Base-by-base conservation (phyloP, 2,797 vertebrate species). In the Coreius guichenoti region DNA sequence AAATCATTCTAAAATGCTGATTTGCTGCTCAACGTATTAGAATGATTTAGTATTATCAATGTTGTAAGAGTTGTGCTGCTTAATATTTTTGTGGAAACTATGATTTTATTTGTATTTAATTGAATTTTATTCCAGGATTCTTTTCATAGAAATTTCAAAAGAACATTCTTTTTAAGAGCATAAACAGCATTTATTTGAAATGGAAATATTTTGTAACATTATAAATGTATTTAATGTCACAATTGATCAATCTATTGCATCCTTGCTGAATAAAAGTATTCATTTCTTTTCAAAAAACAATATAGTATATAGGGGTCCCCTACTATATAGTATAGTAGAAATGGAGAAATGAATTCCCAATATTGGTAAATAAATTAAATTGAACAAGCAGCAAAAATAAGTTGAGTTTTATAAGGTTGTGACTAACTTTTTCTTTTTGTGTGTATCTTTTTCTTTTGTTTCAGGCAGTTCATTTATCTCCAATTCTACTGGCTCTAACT, bases 401-500 rank as follows among this genome's bases (percentile, higher is more conserved):
- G 6, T 19, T 23, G 9, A 19, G 33, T 12, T n/a, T n/a, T 23
- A 39, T 39, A 39, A 39, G 21, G 1, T 43, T 78, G 54, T 78
- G 23, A n/a, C 13, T 23, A 36, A 61, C 23, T 21, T 9, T 14
- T 23, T 31, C 1, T 68, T 75, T 39, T 8, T 43, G 36, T 39
- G 36, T 39, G 36, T 36, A 3, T 77, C 21, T 69, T 36, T 80
- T 29, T 49, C 23, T 77, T 63, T 21, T 67, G 29, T 80, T 85
- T 11, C n/a, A 90, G 89, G 83, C 6, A 78, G 39, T 77, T 73
- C 65, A 39, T 19, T 86, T 61, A 49, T 63, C 11, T 78, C 69
- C 43, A 81, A 75, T 85, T 79, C 47, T 56, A 86, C 85, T 51
- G 26, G 31, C 39, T 72, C 80, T 29, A 89, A 88, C 80, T 86